Conservation (phyloP, 1,140 invertebrate species). For the Daktulosphaira vitifoliae region DNA sequence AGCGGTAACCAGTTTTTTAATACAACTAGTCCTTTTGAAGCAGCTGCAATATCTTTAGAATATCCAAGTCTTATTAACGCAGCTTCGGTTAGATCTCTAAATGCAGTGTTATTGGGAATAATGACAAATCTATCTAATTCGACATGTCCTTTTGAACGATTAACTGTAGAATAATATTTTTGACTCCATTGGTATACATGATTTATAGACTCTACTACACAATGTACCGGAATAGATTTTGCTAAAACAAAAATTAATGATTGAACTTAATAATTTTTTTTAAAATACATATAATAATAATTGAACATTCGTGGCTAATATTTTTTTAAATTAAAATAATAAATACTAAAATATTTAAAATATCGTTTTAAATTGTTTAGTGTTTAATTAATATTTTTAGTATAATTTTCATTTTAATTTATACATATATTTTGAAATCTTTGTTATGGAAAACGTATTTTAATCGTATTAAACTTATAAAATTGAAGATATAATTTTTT, state of each 20-base stretch:
- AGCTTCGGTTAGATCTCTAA: conserved; percentile 70
- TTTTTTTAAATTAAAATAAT: too few relatives aligned
- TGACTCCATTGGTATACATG: conserved; percentile 43
- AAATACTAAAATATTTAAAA: too few relatives aligned
- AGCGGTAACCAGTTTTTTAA: conserved; percentile 92
- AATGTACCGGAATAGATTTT: conserved; percentile 85
- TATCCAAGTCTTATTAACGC: conserved; percentile 72
- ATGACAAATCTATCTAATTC: conserved; percentile 90
- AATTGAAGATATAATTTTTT: too few relatives aligned
- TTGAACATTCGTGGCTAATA: too few relatives aligned
- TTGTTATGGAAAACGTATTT: too few relatives aligned
- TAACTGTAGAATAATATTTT: conserved; percentile 39
- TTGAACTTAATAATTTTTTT: too few relatives aligned
- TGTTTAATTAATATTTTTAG: too few relatives aligned
- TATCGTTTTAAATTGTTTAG: too few relatives aligned
- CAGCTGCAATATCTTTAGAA: conserved; percentile 59
- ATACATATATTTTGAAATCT: too few relatives aligned
- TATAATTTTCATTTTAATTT: too few relatives aligned
- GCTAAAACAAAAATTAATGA: conserved; percentile 53
- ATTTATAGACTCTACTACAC: conserved; percentile 71
- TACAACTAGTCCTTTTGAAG: conserved; percentile 65
- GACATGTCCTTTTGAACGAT: conserved; percentile 49
- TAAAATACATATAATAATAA: too few relatives aligned
- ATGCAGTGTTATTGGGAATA: conserved; percentile 77
- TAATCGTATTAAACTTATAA: too few relatives aligned